phyloP scores from a whole-genome alignment of 2,113 vertebrate genomes.

The Dicentrarchus labrax region DNA sequence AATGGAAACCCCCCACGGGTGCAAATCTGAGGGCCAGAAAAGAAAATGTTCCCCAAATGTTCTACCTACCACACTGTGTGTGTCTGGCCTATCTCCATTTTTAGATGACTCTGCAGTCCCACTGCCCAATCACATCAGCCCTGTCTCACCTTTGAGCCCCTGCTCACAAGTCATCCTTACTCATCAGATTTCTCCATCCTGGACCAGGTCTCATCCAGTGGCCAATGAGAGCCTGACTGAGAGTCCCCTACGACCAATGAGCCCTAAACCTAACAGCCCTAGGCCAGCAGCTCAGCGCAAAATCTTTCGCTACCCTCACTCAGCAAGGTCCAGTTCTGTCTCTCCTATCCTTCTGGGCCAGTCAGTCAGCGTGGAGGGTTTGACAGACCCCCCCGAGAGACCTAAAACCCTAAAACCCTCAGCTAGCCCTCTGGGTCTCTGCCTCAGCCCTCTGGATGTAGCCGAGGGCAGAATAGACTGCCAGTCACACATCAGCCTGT shows the following conservation, averaged over 20 bases:
- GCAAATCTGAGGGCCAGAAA: conserved; percentile 73
- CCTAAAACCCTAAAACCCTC: conserved; percentile 85
- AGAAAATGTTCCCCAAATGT: conserved; percentile 75
- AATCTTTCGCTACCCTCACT: conserved; percentile 75
- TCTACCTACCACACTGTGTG: conserved; percentile 56
- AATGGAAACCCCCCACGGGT: conserved; percentile 56
- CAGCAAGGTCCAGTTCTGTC: conserved; percentile 72
- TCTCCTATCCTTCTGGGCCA: conserved; percentile 85
- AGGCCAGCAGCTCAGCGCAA: conserved; percentile 72
- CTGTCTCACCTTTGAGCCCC: conserved; percentile 66
- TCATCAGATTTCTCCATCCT: conserved; percentile 37
- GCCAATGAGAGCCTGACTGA: conserved; percentile 67
- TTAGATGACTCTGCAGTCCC: conserved; percentile 58
- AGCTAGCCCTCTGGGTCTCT: conserved; percentile 81
- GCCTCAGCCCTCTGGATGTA: conserved; percentile 79
- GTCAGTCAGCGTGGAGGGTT: conserved; percentile 73
- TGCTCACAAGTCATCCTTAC: conserved; percentile 38
- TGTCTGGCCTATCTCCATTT: conserved; percentile 55
- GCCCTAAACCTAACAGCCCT: conserved; percentile 89
- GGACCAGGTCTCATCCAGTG: conserved; percentile 67
- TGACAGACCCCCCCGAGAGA: conserved; percentile 78
- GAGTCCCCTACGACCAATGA: conserved; percentile 87
- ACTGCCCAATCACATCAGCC: conserved; percentile 69
- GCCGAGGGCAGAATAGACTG: conserved; percentile 78
- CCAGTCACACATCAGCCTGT: conserved; percentile 81